Base-by-base conservation (phyloP, 2,113 vertebrate species). In the Paradoxurus hermaphroditus region DNA sequence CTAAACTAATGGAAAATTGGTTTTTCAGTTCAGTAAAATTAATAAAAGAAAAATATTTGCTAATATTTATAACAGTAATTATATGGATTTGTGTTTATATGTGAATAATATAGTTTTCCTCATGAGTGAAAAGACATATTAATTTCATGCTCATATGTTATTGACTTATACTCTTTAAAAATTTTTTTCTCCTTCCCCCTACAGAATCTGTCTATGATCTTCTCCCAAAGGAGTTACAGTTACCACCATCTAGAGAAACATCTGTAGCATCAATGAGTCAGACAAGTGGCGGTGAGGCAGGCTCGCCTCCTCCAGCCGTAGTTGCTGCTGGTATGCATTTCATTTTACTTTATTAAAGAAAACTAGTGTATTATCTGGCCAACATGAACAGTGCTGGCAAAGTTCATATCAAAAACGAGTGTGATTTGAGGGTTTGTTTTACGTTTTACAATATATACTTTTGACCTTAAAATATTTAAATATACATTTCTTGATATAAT, bases 191-290 rank as follows among this genome's bases (percentile, higher is more conserved):
- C 51, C 8, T 83, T 85, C 8, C 7, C 41, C 27, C 34, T 41
- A 88, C 95, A 99, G 99, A 99, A 98, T 99, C 99, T 96, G 99
- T 99, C 98, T 99, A 99, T 99, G 99, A 99, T 98, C 99, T 99
- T 99, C 99, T 99, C 98, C 99, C 99, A 97, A 99, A 99, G 99
- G 99, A 99, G 99, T 99, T 99, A 98, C 99, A 99, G 99, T 99
- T 99, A 98, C 99, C 99, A 97, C 99, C 99, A 98, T 99, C 99
- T 98, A 98, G 98, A 98, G 99, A 99, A 97, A 99, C 99, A 98
- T 99, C 98, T 96, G 98, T 98, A 98, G 99, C 99, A 98, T 99
- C 99, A 98, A 99, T 99, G 99, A 99, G 99, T 99, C 99, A 99
- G 99, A 99, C 99, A 97, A 99, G 99, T 2, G 99, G 99, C 91